phyloP scores from a whole-genome alignment of 2,113 vertebrate species.

The Macquaria ambigua region DNA sequence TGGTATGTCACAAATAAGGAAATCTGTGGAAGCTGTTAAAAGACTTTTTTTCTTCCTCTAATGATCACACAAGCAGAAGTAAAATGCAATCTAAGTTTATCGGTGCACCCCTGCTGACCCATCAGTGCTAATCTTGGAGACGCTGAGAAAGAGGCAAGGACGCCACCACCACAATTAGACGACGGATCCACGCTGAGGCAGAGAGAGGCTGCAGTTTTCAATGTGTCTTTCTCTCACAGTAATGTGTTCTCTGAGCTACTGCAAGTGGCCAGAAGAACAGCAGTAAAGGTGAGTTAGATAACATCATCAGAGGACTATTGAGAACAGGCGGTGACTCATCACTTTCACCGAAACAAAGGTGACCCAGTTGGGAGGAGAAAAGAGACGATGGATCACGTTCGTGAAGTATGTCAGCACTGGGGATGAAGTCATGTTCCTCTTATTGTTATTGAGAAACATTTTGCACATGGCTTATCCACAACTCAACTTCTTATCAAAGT shows the following conservation, averaged over 20 bases:
- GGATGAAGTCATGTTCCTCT: conserved; percentile 32
- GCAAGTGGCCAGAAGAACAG: conserved; percentile 6
- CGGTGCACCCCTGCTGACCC: conserved; percentile 10
- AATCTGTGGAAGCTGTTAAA: conserved; percentile 18
- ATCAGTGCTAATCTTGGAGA: conserved; percentile 37
- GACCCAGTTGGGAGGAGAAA: conserved; percentile 36
- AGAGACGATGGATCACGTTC: conserved; percentile 1
- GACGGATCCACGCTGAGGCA: background rate
- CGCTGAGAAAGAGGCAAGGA: background rate
- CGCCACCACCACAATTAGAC: background rate
- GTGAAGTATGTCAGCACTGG: conserved; percentile 17
- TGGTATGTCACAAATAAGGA: conserved; percentile 2
- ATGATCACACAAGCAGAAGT: conserved; percentile 29
- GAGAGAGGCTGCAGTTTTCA: conserved; percentile 8
- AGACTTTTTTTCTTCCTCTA: background rate
- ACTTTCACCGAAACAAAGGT: conserved; percentile 31
- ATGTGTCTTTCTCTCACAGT: background rate
- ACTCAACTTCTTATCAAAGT: background rate
- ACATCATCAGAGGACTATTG: conserved; percentile 23
- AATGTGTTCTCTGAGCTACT: background rate
- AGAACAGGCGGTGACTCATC: conserved; percentile 46
- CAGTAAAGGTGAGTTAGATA: conserved; percentile 48
- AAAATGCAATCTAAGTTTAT: conserved; percentile 33
- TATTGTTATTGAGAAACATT: conserved; percentile 4
- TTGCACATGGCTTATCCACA: background rate